Conservation (phyloP, 2,797 vertebrate genomes). For the Rhinophrynus dorsalis region DNA sequence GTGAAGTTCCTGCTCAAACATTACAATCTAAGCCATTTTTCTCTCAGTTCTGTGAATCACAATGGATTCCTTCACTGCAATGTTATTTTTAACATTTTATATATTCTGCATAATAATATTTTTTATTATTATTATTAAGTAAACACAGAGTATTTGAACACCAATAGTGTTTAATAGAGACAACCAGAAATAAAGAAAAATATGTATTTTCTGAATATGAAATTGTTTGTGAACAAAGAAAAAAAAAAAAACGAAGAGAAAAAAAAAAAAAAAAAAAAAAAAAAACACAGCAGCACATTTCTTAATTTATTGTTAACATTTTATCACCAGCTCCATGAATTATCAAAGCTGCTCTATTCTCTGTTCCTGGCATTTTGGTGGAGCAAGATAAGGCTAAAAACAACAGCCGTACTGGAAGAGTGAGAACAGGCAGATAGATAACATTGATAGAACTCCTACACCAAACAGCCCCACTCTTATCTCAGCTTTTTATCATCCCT, state of each 20-base stretch:
- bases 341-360: slow-evolving; percentile 74
- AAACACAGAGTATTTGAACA: too few relatives aligned
- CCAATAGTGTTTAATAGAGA: not conserved
- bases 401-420: slow-evolving; percentile 88
- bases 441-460: slow-evolving; percentile 91
- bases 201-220: slow-evolving; percentile 7
- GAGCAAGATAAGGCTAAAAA: slow-evolving; percentile 91
- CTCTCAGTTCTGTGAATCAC: too few relatives aligned
- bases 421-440: slow-evolving; percentile 93
- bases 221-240: slow-evolving; percentile 22
- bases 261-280: not conserved
- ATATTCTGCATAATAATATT: too few relatives aligned
- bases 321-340: slow-evolving; percentile 68
- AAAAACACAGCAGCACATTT: slow-evolving; percentile 56
- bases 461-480: slow-evolving; percentile 86
- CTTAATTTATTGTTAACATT: slow-evolving; percentile 74
- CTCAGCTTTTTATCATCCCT: slow-evolving; percentile 86
- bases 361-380: slow-evolving; percentile 98
- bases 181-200: not conserved
- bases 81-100: too few relatives aligned
- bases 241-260: too few relatives aligned
- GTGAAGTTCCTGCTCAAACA: too few relatives aligned
- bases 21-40: too few relatives aligned
- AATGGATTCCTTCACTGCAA: too few relatives aligned
- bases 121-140: too few relatives aligned